Conservation (phyloP, 2,797 vertebrate species). For the Euthynnus affinis region DNA sequence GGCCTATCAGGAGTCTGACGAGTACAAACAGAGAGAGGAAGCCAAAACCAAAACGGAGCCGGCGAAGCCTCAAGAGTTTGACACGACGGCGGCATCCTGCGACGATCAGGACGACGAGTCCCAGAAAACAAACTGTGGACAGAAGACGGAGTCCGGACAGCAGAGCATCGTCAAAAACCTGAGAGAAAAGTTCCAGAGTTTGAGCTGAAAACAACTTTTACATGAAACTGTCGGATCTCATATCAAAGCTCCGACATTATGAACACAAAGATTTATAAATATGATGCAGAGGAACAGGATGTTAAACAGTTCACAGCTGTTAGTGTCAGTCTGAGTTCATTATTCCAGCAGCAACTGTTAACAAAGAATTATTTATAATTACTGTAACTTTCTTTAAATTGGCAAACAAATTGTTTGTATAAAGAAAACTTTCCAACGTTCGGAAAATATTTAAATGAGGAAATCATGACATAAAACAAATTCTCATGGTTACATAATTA, state of each 20-base stretch:
- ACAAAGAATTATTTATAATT: not conserved
- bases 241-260: not conserved
- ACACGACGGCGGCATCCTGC: not conserved
- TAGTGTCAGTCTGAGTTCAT: not conserved
- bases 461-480: not conserved
- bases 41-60: slow-evolving; percentile 37
- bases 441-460: no score
- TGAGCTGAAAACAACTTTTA: slow-evolving; percentile 59
- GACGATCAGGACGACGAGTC: not conserved
- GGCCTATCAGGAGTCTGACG: slow-evolving; percentile 87
- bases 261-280: not conserved
- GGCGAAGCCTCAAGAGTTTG: slow-evolving; percentile 22
- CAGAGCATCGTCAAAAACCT: slow-evolving; percentile 79
- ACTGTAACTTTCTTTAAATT: not conserved
- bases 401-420: not conserved
- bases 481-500: not conserved
- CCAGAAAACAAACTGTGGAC: slow-evolving; percentile 1
- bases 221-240: not conserved
- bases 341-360: not conserved
- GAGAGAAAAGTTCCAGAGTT: slow-evolving; percentile 80
- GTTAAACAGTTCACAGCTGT: not conserved
- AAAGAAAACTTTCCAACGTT: no score
- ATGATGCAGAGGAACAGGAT: not conserved
- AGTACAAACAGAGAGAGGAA: slow-evolving; percentile 79
- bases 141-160: slow-evolving; percentile 52